Base-by-base conservation (phyloP, 1,140 invertebrate genomes). In the Octopus sinensis region DNA sequence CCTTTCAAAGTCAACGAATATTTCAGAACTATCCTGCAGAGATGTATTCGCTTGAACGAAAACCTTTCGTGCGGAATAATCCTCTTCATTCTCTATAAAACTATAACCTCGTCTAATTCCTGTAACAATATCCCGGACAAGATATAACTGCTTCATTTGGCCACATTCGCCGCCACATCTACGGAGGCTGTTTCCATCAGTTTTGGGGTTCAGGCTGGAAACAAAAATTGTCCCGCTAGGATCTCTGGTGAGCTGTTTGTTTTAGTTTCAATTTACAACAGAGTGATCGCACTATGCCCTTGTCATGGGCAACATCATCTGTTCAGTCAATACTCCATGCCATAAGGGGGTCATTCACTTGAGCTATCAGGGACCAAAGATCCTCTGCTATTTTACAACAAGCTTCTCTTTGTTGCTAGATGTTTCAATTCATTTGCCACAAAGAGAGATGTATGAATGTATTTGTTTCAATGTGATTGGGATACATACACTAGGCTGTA, bases 301-400 rank as follows among this genome's bases (percentile, higher is more conserved):
- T 93, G 87, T 97, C 96, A 87, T 97, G 96, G 12, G 96, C 94
- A 79, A 94, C 93, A 6, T 91, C 93, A 88, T 96, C 96, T 54
- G 95, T 96, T 4, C 95, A 93, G 92, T 96, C 95, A 52, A 96
- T 96, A 85, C 95, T 96, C 9, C 95, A 95, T 84, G 93, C 93
- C 91, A 94, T 94, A 73, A 90, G 81, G 4, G 91, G 89, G 82
- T 90, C 85, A 83, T 91, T 91, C 0, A 78, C 79, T 23, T 82
- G 80, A 7, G 82, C 80, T 78, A 86, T 78, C 62, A 85, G 84
- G 7, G 82, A 80, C 86, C 86, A 87, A 4, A 80, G 56, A 9
- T 78, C 79, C 71, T 62, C 10, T 43, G 51, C 62, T 79, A 82
- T 82, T 17, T 53, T 82, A n/a, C 68, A n/a, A 71, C 4, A 71